Evolutionary conservation across 2,888 invertebrate genomes (phyloP), one percentile per base, ranked within the genome.

Genomic region (Microplitis manilae): DNA sequence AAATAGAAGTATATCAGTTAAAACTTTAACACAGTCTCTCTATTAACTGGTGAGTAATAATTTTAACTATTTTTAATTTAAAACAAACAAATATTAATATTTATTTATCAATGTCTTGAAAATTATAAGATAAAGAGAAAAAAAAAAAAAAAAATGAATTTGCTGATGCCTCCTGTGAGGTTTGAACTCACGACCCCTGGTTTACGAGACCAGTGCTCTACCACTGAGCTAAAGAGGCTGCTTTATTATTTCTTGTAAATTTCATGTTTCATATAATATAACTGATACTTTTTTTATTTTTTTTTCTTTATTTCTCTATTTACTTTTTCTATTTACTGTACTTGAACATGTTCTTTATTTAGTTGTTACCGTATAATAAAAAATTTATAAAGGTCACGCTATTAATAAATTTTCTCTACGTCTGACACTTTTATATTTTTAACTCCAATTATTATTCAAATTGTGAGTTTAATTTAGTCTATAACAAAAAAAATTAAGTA

Each of bases 201-300:
- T 95, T 95, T 95, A 95, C 95, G 94, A 95, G 95, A 95, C 95
- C 94, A 94, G 95, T 94, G 95, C 95, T 95, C 95, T 95, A 92
- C 95, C 95, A 94, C 95, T 95, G 95, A 95, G 95, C 95, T 95
- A 95, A 94, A 94, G 94, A 94, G 95, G 95, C 95, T 20, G 20
- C 20, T 20, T 20, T 20, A 2, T 20, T 20, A 2, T 20, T 20
- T 20, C 20, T 20, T 1, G 1, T 20, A 2, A 20, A 20, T 20
- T 20, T 20, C 20, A 20, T 20, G 2, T 20, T 20, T 20, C 20
- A 20, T 20, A 20, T 20, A 20, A 68, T 39, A 38, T 7, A 50
- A n/a, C 15, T 50, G 9, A 70, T 15, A 62, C 38, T 1, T 13
- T 40, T 69, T 40, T 5, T 6, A n/a, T n/a, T 41, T 30, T 15